Conservation (phyloP, 2,113 vertebrate genomes). For the Alces alces region DNA sequence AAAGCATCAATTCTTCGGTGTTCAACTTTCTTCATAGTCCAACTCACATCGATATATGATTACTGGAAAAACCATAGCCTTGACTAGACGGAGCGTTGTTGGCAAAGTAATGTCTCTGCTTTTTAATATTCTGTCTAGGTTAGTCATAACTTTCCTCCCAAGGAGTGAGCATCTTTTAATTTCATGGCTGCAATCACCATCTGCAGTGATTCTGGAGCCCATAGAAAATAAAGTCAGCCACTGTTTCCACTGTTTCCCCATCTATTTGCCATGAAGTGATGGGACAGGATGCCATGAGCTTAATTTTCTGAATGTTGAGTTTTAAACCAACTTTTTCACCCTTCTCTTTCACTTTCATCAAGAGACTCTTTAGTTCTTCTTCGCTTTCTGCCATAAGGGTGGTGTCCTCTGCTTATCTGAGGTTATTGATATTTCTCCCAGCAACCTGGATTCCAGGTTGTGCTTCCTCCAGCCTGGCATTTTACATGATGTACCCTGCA, state of each 20-base stretch:
- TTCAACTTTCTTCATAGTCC: not conserved
- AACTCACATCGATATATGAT: not conserved
- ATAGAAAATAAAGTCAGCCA: not conserved
- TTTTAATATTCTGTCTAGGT: not conserved
- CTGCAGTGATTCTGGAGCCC: not conserved
- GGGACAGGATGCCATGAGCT: not conserved
- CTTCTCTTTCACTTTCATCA: not conserved
- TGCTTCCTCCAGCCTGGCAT: not conserved
- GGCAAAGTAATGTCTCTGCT: not conserved
- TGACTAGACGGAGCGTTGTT: fast-evolving
- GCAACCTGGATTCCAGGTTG: not conserved
- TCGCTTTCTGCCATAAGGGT: not conserved
- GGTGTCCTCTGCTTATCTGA: not conserved
- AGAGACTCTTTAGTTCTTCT: not conserved
- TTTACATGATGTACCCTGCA: not conserved
- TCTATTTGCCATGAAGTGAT: not conserved
- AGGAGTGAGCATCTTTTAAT: not conserved
- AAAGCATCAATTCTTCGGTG: not conserved
- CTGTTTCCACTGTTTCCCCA: not conserved
- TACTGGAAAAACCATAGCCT: not conserved
- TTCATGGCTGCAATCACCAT: not conserved
- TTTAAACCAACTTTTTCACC: not conserved
- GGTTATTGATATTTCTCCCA: not conserved
- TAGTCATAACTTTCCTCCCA: not conserved
- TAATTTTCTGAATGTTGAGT: not conserved